Evolutionary conservation across 2,113 vertebrate genomes (phyloP), one percentile per base, ranked within the genome.

Genomic region (Pelvicachromis taeniatus): DNA sequence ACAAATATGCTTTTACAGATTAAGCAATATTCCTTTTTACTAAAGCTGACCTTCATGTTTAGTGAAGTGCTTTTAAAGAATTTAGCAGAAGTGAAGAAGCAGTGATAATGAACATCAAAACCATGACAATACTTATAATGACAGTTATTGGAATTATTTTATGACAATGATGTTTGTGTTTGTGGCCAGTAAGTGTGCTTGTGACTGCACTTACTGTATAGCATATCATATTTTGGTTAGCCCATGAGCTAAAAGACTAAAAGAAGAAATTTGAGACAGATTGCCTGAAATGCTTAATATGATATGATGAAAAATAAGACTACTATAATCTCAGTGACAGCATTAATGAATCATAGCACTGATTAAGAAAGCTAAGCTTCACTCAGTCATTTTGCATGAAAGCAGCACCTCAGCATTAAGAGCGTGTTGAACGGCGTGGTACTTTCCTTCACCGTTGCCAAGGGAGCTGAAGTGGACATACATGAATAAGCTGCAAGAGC

Each of bases 391-490:
- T 40, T 45, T 73, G 23, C 40, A 23, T 48, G 35, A 48, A 80
- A 80, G 61, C 56, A 85, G 11, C 55, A 80, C 80, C 70, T 84
- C 33, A 4, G 68, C 31, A 35, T 83, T 87, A 79, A 58, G 10
- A 87, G 80, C 29, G 12, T 73, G 83, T 78, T 77, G 50, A 78
- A 70, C 33, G 55, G 50, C 42, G 29, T 26, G 70, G 68, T 83
- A 31, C 56, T 87, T 81, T 50, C 26, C 26, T 87, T 96, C 95
- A 92, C 5, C 96, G 97, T 91, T 96, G 96, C 1, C 93, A 96
- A 83, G 97, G 97, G 91, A 97, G 97, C 89, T 97, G 97, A 1
- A 95, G 97, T 0, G 95, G 97, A 82, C 96, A 97, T 94, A 96
- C 95, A 84, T 95, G 97, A 88, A 96, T 97, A 90, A 96, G 95